These are phyloP conservation scores for Psilopsiagon aymara DNA, from an alignment of 2,113 vertebrate genomes.

Conservation along the genomic window DNA sequence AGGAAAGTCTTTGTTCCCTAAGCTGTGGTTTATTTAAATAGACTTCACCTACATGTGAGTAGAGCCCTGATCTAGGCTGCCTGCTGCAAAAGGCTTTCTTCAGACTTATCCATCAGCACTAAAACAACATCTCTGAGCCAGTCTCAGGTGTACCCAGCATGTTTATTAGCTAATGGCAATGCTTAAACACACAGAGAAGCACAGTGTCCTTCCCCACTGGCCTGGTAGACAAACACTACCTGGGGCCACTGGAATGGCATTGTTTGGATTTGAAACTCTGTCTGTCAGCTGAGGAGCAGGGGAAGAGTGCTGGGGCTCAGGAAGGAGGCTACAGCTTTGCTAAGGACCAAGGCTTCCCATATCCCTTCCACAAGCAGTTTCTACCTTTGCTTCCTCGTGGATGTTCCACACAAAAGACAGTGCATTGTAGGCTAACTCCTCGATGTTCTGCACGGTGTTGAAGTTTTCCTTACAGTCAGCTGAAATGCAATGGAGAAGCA, in stretches of 20 bases:
- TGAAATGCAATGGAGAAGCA: slow-evolving; percentile 51
- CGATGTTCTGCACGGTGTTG: slow-evolving; percentile 90
- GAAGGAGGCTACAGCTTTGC: neutral
- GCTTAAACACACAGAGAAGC: slow-evolving; percentile 13
- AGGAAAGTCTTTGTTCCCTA: slow-evolving; percentile 37
- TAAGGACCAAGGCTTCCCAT: neutral
- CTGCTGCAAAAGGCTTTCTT: slow-evolving; percentile 6
- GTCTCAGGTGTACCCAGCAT: neutral
- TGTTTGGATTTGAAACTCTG: neutral
- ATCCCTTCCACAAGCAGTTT: neutral
- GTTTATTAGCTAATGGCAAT: slow-evolving; percentile 31
- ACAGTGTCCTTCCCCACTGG: neutral
- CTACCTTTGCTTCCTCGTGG: slow-evolving; percentile 95
- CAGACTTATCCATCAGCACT: slow-evolving; percentile 50
- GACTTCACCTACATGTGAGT: neutral
- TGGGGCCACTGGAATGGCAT: neutral
- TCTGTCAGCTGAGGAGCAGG: neutral
- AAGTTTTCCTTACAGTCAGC: slow-evolving; percentile 98
- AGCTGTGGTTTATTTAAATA: slow-evolving; percentile 12
- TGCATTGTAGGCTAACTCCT: slow-evolving; percentile 94
- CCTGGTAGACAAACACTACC: slow-evolving; percentile 9
- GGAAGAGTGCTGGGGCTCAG: rapidly evolving
- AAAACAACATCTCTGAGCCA: slow-evolving; percentile 29
- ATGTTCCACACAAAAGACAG: slow-evolving; percentile 96
- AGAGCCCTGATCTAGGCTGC: neutral